These are phyloP conservation scores for Ia io DNA, from an alignment of 2,113 vertebrate genomes.

Conservation along the genomic window DNA sequence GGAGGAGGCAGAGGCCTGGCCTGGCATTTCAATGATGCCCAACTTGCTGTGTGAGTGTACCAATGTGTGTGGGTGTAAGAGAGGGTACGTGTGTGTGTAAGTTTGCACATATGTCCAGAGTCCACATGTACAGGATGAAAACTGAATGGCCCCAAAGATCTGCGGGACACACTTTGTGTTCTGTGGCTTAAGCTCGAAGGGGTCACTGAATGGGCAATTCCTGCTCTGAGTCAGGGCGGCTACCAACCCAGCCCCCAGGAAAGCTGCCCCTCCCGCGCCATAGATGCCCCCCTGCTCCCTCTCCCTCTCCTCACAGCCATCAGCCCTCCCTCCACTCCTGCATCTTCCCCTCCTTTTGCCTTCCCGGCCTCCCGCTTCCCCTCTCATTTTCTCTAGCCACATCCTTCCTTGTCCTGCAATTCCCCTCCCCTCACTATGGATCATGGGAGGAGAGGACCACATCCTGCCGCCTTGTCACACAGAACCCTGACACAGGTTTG, in stretches of 20 bases:
- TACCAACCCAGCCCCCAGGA: neutral
- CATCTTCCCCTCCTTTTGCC: neutral
- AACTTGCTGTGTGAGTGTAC: neutral
- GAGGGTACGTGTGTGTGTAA: too few relatives aligned
- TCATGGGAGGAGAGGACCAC: neutral
- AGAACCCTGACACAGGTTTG: neutral
- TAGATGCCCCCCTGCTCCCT: fast-evolving
- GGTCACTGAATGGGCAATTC: neutral
- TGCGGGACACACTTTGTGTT: neutral
- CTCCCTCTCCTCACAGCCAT: neutral
- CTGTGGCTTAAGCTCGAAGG: neutral
- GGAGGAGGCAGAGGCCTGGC: neutral
- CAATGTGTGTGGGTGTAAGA: neutral
- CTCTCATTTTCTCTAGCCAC: fast-evolving
- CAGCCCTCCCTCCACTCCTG: neutral
- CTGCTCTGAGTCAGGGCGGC: neutral
- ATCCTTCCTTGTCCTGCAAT: neutral
- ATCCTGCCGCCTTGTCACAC: fast-evolving
- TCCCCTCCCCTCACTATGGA: fast-evolving
- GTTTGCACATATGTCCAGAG: too few relatives aligned
- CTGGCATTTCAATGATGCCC: neutral
- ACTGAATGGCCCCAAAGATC: neutral
- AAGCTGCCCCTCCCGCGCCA: neutral
- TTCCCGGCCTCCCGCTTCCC: fast-evolving
- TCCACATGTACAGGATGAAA: neutral